Evolutionary conservation across 2,888 invertebrate species (phyloP), one percentile per base, ranked within the genome.

Genomic region (Antheraea yamamai): DNA sequence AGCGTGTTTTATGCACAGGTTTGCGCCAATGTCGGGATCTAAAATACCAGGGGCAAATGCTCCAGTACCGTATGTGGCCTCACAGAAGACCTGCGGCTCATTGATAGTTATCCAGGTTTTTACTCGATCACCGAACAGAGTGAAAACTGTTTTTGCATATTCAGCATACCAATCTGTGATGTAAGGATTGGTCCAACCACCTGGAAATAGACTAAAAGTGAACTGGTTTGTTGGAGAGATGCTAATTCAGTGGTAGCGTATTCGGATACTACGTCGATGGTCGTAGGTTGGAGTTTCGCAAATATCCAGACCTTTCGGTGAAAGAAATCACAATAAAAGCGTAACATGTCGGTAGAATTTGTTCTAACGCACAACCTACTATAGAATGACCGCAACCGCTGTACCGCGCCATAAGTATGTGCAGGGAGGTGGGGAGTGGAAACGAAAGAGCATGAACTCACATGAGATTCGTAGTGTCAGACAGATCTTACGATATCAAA

Each of bases 91-190:
- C 55, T 75, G 16, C 10, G 77, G 77, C n/a, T 77, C 77, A 30
- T 77, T 77, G 20, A 77, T 73, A 4, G 97, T 97, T 0, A 96
- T 94, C 97, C 97, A 97, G 55, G 80, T 79, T 79, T 82, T 81
- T 18, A 83, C 81, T n/a, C 81, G 77, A 74, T 82, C 81, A 0
- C 75, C 80, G 75, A 75, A 81, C 3, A 78, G 75, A 16, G 73
- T 30, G 73, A 77, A 81, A 0, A 75, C 77, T 0, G 79, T 77
- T 14, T 76, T 74, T 2, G 81, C 77, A 76, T 80, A 81, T 71
- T 76, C 77, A 1, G 74, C 75, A 23, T 80, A 79, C 81, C 81
- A 81, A 68, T 80, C 79, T 0, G 71, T 61, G n/a, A 81, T 75
- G 10, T 76, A 70, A 1, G 81, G 81, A 73, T 81, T 82, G 6